Evolutionary conservation across 2,113 vertebrate genomes (phyloP), one percentile per base, ranked within the genome.

Genomic region (Rynchops niger): DNA sequence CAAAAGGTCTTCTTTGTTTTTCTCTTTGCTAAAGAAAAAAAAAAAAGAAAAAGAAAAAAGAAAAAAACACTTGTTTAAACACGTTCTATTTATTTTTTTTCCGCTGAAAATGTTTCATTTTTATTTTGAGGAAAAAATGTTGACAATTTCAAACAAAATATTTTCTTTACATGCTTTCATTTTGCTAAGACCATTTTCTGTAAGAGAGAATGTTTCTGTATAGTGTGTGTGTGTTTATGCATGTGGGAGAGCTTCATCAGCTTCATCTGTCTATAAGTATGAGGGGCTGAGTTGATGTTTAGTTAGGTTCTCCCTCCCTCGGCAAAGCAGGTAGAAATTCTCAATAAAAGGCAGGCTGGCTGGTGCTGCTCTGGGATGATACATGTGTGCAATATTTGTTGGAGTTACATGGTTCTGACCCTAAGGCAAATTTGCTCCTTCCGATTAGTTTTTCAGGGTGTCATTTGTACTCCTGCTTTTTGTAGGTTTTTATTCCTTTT

Each of bases 1-100:
- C 94, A 52, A 78, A 95, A 96, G 91, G 58, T 96, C 59, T 7
- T 86, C 86, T 96, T 96, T 95, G 80, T 96, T 96, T 95, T 87
- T 20, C 47, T 49, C 43, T 69, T 87, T 58, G 52, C 2, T 29
- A 30, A 80, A 78, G 34, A 20, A 49, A 49, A 29, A 23, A 29
- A 23, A 23, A 32, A 45, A 21, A 29, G 11, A 29, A 34, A 22
- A 0, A 40, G 29, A 30, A 19, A 27, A 29, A 32, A 36, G 6
- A 58, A 47, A 36, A 27, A 18, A 12, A 6, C 4, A 59, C 40
- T 79, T 82, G 61, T 43, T 93, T 55, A 67, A 89, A 74, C 0
- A 22, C 3, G 3, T 61, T 72, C 4, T 30, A 6, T 76, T 82
- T 73, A 15, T 91, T 34, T 72, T 47, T 65, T 50, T 66, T 7